Percentiles rank a stretch among this genome's conserved stretches.
Evolutionary conservation across 2,113 vertebrate species (phyloP).

Genomic region (Synodontis membranacea): DNA sequence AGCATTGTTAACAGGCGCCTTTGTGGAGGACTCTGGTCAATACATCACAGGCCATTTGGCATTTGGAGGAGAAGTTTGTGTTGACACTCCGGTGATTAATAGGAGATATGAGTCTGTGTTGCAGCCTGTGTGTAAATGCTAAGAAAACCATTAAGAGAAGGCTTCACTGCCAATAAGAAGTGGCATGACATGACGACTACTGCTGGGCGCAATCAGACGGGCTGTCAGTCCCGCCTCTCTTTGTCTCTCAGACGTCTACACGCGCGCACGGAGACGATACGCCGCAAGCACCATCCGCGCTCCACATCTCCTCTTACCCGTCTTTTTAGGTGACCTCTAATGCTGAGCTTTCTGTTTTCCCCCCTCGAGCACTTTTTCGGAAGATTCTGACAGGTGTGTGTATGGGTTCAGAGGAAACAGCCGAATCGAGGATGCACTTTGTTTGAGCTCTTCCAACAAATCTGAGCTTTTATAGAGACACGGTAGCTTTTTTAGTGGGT

Average conservation of each 20-base stretch:
- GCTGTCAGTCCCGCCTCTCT: conserved; percentile 66
- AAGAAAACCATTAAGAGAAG: conserved; percentile 62
- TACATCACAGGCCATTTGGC: conserved; percentile 55
- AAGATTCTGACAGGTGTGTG: conserved; percentile 5
- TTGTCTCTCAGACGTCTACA: conserved; percentile 36
- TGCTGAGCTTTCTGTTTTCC: neutral
- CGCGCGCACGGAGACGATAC: neutral
- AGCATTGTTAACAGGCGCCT: conserved; percentile 44
- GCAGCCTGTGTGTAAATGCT: conserved; percentile 63
- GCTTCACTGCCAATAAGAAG: conserved; percentile 68
- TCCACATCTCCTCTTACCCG: neutral
- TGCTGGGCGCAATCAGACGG: conserved; percentile 69
- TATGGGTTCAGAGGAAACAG: neutral
- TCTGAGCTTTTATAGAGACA: neutral
- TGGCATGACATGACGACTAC: conserved; percentile 67
- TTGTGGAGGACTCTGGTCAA: conserved; percentile 28
- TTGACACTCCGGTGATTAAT: conserved; percentile 69
- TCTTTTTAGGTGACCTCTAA: conserved; percentile 25
- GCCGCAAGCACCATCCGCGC: conserved; percentile 5
- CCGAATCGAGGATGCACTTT: neutral
- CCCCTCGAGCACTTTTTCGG: neutral
- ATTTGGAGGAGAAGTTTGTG: conserved; percentile 44
- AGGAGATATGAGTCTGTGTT: conserved; percentile 52
- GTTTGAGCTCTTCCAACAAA: neutral
- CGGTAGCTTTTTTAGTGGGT: neutral